Percentiles rank a stretch among this genome's conserved stretches.
These are phyloP conservation scores for Riptortus pedestris DNA, from an alignment of 1,140 invertebrate genomes.

Conservation along the genomic window DNA sequence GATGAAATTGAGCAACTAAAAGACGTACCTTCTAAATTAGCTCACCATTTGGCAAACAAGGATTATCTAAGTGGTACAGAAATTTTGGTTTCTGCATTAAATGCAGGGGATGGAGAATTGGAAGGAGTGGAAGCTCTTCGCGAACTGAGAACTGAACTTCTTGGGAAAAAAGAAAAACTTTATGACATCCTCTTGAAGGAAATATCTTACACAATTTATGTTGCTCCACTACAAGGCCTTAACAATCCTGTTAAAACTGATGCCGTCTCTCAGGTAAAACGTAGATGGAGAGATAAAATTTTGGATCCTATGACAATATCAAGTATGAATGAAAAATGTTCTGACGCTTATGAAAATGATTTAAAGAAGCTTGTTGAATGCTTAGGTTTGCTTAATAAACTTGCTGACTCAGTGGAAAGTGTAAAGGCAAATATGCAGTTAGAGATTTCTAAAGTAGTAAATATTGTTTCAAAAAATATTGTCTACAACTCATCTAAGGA, in stretches of 20 bases:
- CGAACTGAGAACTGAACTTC: conserved; percentile 61
- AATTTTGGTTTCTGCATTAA: conserved; percentile 57
- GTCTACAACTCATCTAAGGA: conserved; percentile 32
- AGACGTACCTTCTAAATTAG: conserved; percentile 65
- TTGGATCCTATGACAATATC: neutral
- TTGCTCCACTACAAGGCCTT: neutral
- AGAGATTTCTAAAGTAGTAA: conserved; percentile 65
- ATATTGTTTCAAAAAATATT: conserved; percentile 49
- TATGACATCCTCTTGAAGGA: conserved; percentile 6
- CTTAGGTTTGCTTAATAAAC: conserved; percentile 68
- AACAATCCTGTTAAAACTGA: neutral
- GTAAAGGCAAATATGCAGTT: conserved; percentile 71
- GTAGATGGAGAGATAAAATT: conserved; percentile 3
- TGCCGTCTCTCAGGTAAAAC: neutral
- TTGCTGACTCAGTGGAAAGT: conserved; percentile 73
- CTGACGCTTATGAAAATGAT: neutral
- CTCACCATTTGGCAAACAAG: conserved; percentile 56
- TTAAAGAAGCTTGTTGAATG: conserved; percentile 56
- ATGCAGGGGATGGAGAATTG: conserved; percentile 57
- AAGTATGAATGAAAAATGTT: neutral
- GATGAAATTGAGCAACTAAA: conserved; percentile 77
- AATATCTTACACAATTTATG: neutral
- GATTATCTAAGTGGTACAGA: conserved; percentile 80
- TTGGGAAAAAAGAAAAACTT: conserved; percentile 50
- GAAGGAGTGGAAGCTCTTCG: conserved; percentile 69